These are phyloP conservation scores for Crypturellus undulatus DNA, from an alignment of 2,113 vertebrate genomes.

Conservation along the genomic window DNA sequence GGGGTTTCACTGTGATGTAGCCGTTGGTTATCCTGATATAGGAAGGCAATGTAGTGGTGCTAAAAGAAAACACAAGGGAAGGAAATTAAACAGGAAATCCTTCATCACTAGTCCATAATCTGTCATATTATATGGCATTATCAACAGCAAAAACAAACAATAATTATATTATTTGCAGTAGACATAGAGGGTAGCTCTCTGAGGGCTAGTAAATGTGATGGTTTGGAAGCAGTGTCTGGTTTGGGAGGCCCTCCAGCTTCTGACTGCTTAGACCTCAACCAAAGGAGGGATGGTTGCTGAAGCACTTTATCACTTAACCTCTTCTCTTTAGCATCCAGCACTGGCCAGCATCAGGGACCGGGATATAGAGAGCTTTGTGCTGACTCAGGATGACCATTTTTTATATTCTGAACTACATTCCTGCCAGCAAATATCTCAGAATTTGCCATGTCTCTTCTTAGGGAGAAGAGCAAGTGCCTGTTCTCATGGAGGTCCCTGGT, in stretches of 20 bases:
- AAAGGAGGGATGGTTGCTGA: background rate
- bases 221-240: background rate
- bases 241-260: background rate
- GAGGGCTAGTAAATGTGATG: background rate
- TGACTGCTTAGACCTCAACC: background rate
- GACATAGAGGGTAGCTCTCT: background rate
- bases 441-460: background rate
- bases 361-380: background rate
- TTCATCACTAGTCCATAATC: background rate
- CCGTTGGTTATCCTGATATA: constrained; percentile 86
- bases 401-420: background rate
- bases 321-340: background rate
- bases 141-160: background rate
- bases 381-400: background rate
- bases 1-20: constrained; percentile 86
- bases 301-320: rapidly evolving
- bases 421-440: background rate
- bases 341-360: background rate
- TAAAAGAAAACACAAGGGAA: constrained; percentile 68
- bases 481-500: background rate
- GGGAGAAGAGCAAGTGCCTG: no score
- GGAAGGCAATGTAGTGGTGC: constrained; percentile 85
- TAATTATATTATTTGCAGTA: background rate
- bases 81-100: background rate
- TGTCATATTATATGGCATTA: background rate